Percentiles rank a stretch among this genome's conserved stretches.
phyloP scores from a whole-genome alignment of 2,888 invertebrate genomes.

The Brachypalpus laphriformis region DNA sequence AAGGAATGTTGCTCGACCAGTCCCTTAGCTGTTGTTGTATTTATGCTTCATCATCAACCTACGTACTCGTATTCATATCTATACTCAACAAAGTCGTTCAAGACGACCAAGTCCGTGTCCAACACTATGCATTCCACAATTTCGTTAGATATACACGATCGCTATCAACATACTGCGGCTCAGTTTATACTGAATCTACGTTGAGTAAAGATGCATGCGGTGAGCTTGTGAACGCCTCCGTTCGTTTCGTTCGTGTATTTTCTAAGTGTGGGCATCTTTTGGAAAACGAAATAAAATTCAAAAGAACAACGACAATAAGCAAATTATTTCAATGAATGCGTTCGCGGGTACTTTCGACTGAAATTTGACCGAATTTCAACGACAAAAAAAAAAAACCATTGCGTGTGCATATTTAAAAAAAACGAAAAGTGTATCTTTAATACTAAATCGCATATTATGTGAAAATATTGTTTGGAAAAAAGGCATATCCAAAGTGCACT shows the following conservation, averaged over 20 bases:
- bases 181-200: slow-evolving; percentile 59
- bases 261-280: slow-evolving; percentile 17
- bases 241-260: slow-evolving; percentile 22
- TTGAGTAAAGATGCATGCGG: slow-evolving; percentile 48
- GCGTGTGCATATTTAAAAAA: slow-evolving; percentile 35
- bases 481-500: slow-evolving; percentile 27
- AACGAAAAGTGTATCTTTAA: slow-evolving; percentile 35
- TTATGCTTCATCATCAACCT: slow-evolving; percentile 5
- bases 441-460: slow-evolving; percentile 34
- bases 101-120: not conserved
- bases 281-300: slow-evolving; percentile 10
- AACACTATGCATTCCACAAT: slow-evolving; percentile 41
- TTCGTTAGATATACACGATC: slow-evolving; percentile 68
- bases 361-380: slow-evolving; percentile 67
- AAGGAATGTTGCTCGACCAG: slow-evolving; percentile 67
- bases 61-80: not conserved
- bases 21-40: slow-evolving; percentile 10
- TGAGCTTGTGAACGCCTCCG: slow-evolving; percentile 36
- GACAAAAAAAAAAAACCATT: slow-evolving; percentile 36
- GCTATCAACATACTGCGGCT: slow-evolving; percentile 66
- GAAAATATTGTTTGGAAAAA: slow-evolving; percentile 5
- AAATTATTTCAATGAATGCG: slow-evolving; percentile 50
- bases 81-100: not conserved
- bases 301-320: slow-evolving; percentile 15
- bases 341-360: slow-evolving; percentile 51